A percentile compares a stretch with the other conserved stretches of the same genome.
phyloP scores from a whole-genome alignment of 2,888 invertebrate species.

The Archaeoteleia sp. region DNA sequence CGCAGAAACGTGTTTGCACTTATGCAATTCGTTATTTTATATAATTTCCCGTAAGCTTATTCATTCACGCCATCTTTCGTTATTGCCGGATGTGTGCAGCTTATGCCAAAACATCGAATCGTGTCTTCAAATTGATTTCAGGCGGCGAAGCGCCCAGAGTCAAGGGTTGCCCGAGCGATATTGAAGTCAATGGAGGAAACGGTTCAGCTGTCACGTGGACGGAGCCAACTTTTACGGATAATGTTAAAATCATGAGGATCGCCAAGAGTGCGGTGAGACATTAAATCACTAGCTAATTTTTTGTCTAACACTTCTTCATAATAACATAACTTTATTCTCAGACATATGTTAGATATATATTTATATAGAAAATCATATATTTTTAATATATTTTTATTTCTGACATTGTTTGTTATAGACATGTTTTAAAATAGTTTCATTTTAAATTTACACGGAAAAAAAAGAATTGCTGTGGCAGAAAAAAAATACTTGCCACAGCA shows the following conservation, averaged over 20 bases:
- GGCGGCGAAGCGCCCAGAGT: slow-evolving; percentile 76
- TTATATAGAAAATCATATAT: too few relatives aligned
- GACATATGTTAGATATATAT: too few relatives aligned
- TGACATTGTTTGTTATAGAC: too few relatives aligned
- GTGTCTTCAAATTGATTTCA: slow-evolving; percentile 56
- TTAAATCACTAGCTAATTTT: too few relatives aligned
- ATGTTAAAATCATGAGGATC: slow-evolving; percentile 74
- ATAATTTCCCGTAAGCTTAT: slow-evolving; percentile 15
- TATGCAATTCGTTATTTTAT: slow-evolving; percentile 14
- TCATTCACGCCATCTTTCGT: slow-evolving; percentile 21
- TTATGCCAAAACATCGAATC: slow-evolving; percentile 30
- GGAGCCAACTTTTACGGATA: slow-evolving; percentile 76
- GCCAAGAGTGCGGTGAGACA: slow-evolving; percentile 73
- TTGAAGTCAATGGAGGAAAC: slow-evolving; percentile 69
- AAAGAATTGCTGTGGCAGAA: too few relatives aligned
- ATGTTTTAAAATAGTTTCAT: too few relatives aligned
- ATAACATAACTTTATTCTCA: too few relatives aligned
- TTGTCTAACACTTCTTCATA: too few relatives aligned
- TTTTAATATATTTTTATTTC: too few relatives aligned
- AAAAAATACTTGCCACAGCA: too few relatives aligned
- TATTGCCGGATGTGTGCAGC: slow-evolving; percentile 28
- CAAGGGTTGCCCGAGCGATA: slow-evolving; percentile 75
- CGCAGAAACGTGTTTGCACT: background rate
- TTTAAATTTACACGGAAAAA: too few relatives aligned
- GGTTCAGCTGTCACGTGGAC: slow-evolving; percentile 74